Evolutionary conservation across 1,140 invertebrate species (phyloP).

Genomic region (Hestina assimilis): DNA sequence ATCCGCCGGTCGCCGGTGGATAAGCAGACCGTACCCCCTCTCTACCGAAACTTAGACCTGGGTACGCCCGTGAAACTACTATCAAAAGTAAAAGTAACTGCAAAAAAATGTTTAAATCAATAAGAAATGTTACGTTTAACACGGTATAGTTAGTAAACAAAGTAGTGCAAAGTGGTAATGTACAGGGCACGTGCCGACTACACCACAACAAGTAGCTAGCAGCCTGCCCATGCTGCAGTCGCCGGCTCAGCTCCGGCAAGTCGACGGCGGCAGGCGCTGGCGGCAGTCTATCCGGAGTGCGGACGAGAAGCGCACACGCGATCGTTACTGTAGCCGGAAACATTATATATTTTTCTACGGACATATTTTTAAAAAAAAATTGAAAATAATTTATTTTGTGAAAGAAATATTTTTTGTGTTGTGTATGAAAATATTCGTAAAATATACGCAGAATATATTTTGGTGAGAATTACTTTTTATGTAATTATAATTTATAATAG

Average conservation of each 20-base stretch:
- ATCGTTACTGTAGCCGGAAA: neutral
- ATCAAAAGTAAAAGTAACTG: too few species aligned
- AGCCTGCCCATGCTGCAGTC: neutral
- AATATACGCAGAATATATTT: conserved; percentile 5
- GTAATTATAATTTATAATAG: too few species aligned
- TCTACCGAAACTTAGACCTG: too few species aligned
- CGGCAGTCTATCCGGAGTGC: neutral
- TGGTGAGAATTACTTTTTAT: conserved; percentile 4
- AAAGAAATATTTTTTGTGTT: neutral
- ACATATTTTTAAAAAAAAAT: neutral
- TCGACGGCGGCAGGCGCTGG: neutral
- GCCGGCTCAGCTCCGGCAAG: neutral
- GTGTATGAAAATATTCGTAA: neutral
- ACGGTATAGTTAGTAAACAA: too few species aligned
- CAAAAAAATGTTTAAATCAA: too few species aligned
- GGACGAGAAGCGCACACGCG: conserved; percentile 2
- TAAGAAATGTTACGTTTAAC: too few species aligned
- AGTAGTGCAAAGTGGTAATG: neutral
- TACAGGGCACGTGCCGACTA: neutral
- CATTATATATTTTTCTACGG: neutral
- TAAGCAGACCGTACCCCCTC: too few species aligned
- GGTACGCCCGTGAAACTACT: too few species aligned
- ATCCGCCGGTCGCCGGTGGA: too few species aligned
- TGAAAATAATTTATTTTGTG: neutral
- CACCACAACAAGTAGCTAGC: neutral